Evolutionary conservation across 2,888 invertebrate genomes (phyloP).

Genomic region (Rhopalosiphum nymphaeae): DNA sequence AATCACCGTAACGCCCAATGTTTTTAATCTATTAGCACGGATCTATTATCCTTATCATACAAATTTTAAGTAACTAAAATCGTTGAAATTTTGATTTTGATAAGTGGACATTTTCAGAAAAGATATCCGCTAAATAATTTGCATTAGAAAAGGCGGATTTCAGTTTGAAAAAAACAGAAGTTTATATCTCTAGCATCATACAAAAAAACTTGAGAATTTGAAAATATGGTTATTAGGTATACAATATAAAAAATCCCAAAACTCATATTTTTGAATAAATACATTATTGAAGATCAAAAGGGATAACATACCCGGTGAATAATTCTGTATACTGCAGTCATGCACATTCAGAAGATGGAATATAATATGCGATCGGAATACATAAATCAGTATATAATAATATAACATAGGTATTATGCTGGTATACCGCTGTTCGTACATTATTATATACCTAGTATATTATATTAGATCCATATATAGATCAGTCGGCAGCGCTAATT

Average conservation of each 20-base stretch:
- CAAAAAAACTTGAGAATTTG: not conserved
- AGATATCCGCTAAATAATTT: not conserved
- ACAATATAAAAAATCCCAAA: not conserved
- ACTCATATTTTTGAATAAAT: not conserved
- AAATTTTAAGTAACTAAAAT: not conserved
- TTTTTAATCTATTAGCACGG: not conserved
- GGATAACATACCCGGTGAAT: not conserved
- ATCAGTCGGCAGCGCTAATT: conserved; percentile 9
- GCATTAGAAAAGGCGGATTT: not conserved
- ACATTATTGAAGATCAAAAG: not conserved
- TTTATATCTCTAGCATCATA: not conserved
- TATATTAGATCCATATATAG: conserved; percentile 37
- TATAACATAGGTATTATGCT: not conserved
- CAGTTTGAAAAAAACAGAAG: not conserved
- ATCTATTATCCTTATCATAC: not conserved
- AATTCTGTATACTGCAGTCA: not conserved
- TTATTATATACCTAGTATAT: not conserved
- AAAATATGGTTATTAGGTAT: not conserved
- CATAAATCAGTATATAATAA: conserved; percentile 31
- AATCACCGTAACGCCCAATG: not conserved
- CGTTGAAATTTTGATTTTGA: not conserved
- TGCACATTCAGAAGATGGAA: not conserved
- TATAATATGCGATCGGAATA: not conserved
- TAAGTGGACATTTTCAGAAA: not conserved
- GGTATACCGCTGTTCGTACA: not conserved